Conservation (phyloP, 2,888 invertebrate species). For the Lepidochitona cinerea region DNA sequence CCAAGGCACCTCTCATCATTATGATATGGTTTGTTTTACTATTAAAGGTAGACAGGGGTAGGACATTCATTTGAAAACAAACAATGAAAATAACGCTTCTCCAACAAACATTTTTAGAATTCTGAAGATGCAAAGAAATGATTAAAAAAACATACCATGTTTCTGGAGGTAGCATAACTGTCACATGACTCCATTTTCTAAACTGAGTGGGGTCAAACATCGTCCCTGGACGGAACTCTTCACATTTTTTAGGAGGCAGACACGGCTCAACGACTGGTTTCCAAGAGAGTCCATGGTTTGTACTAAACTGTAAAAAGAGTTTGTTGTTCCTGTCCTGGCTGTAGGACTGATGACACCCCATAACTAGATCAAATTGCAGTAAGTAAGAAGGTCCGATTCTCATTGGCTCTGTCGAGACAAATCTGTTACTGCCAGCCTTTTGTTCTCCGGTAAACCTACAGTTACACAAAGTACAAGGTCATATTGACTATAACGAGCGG, state of each 20-base stretch:
- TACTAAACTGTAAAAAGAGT: conserved; percentile 69
- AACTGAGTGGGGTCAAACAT: conserved; percentile 67
- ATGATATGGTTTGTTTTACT: no score
- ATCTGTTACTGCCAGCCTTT: conserved; percentile 48
- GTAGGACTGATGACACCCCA: conserved; percentile 67
- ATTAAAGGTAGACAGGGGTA: no score
- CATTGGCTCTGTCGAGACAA: conserved; percentile 67
- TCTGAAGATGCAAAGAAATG: not conserved
- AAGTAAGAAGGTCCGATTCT: conserved; percentile 70
- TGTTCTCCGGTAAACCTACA: conserved; percentile 50
- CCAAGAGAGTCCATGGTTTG: conserved; percentile 71
- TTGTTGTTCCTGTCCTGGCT: conserved; percentile 47
- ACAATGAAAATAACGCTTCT: no score
- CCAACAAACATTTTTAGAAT: no score
- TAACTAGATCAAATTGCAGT: conserved; percentile 71
- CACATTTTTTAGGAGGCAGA: conserved; percentile 64
- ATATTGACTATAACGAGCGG: not conserved
- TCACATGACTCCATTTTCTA: conserved; percentile 67
- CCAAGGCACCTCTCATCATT: no score
- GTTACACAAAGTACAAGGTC: not conserved
- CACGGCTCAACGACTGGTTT: conserved; percentile 66
- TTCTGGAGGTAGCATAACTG: conserved; percentile 64
- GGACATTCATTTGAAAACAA: no score
- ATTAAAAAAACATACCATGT: conserved; percentile 56
- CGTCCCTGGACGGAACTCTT: conserved; percentile 64